A percentile compares a stretch with the other conserved stretches of the same genome.
Evolutionary conservation across 2,888 invertebrate genomes (phyloP).

Genomic region (Meloe dianella): DNA sequence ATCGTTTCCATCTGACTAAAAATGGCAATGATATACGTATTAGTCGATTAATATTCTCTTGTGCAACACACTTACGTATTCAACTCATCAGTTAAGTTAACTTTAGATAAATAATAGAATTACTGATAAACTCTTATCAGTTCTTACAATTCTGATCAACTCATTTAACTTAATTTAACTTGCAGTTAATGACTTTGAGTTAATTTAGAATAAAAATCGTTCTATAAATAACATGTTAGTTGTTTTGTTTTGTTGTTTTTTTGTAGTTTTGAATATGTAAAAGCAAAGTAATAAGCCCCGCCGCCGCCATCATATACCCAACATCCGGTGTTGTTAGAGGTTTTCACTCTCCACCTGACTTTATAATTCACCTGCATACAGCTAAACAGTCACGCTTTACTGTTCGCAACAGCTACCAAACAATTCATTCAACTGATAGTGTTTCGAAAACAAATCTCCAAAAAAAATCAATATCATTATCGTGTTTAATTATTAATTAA

Average conservation of each 20-base stretch:
- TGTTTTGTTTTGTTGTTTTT: not conserved
- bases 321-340: slow-evolving; percentile 40
- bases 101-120: not conserved
- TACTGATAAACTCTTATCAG: not conserved
- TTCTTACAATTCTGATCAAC: not conserved
- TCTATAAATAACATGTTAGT: not conserved
- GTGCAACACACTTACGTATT: slow-evolving; percentile 1
- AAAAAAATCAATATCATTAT: not conserved
- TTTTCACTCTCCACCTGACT: slow-evolving; percentile 46
- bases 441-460: not conserved
- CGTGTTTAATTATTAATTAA: slow-evolving; percentile 4
- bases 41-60: slow-evolving; percentile 1
- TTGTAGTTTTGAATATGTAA: slow-evolving; percentile 18
- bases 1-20: not conserved
- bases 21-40: not conserved
- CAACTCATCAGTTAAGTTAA: slow-evolving; percentile 7
- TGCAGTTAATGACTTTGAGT: not conserved
- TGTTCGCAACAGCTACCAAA: slow-evolving; percentile 27
- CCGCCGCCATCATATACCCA: slow-evolving; percentile 35
- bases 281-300: slow-evolving; percentile 14
- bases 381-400: slow-evolving; percentile 40
- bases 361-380: slow-evolving; percentile 48
- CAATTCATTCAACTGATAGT: not conserved
- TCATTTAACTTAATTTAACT: not conserved
- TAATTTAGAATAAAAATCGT: not conserved